Evolutionary conservation across 37 sponge, comb jelly and placozoan species (phyloP).

Genomic region (Aphrocallistes beatrix): DNA sequence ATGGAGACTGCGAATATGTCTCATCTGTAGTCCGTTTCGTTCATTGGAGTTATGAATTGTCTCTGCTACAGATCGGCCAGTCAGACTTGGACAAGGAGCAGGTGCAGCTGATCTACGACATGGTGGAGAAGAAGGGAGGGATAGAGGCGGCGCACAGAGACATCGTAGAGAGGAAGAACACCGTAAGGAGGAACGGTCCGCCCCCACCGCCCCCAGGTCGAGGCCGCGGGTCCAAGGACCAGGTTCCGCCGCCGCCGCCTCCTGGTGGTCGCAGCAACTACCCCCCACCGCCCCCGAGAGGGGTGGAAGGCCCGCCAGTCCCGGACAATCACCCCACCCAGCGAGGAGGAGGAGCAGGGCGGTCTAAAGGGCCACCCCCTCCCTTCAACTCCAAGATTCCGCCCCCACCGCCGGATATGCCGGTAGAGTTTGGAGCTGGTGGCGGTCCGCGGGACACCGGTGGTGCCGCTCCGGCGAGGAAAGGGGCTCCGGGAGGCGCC

Average conservation of each 20-base stretch:
- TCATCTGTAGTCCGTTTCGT: too few species aligned
- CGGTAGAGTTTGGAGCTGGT: background rate
- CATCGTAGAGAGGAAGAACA: conserved; percentile 32
- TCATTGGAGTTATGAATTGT: too few species aligned
- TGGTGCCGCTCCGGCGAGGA: background rate
- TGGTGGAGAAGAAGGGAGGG: conserved; percentile 89
- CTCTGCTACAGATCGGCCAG: background rate
- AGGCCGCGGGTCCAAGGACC: background rate
- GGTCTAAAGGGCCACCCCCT: background rate
- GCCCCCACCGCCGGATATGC: background rate
- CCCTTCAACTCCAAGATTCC: conserved; percentile 4
- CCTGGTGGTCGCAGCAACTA: conserved; percentile 29
- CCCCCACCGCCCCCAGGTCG: conserved; percentile 51
- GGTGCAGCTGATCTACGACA: conserved; percentile 85
- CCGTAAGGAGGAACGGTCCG: conserved; percentile 21
- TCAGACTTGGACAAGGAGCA: conserved; percentile 59
- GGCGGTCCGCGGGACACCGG: background rate
- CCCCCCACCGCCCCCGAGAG: conserved; percentile 68
- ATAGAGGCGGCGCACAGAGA: conserved; percentile 71
- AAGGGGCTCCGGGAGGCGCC: background rate
- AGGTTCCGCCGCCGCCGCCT: conserved; percentile 41
- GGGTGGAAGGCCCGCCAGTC: conserved; percentile 30
- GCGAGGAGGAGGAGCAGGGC: too few species aligned
- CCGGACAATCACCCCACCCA: conserved; percentile 25
- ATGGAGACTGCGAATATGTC: too few species aligned